phyloP scores from a whole-genome alignment of 2,113 vertebrate genomes.

The Apeltes quadracus region DNA sequence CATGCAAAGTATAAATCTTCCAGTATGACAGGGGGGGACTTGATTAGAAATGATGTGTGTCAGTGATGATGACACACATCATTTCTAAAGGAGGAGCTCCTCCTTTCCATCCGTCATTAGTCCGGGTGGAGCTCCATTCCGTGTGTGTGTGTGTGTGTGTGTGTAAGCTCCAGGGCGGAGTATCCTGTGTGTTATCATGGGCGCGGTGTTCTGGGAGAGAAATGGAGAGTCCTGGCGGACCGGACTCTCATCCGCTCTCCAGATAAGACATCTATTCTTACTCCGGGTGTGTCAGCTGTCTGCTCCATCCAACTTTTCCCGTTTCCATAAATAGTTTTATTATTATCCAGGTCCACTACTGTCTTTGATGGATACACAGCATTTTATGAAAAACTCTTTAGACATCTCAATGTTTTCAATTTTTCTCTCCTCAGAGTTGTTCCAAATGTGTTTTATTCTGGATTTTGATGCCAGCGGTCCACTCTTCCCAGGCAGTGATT shows the following conservation, averaged over 20 bases:
- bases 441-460: not conserved
- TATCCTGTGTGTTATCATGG: constrained; percentile 63
- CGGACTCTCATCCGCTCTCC: constrained; percentile 29
- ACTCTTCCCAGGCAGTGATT: not conserved
- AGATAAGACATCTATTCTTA: constrained; percentile 71
- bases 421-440: not conserved
- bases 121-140: constrained; percentile 39
- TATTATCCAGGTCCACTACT: constrained; percentile 39
- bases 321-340: not conserved
- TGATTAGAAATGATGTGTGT: constrained; percentile 37
- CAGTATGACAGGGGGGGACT: constrained; percentile 28
- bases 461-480: not conserved
- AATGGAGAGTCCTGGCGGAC: constrained; percentile 39
- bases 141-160: constrained; percentile 35
- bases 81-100: too few relatives aligned
- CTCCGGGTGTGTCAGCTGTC: constrained; percentile 49
- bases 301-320: constrained; percentile 32
- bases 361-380: constrained; percentile 3
- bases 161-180: constrained; percentile 54
- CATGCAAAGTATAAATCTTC: constrained; percentile 1
- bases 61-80: constrained; percentile 53
- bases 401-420: not conserved
- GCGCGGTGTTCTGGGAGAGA: constrained; percentile 44
- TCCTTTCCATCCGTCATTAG: constrained; percentile 39
- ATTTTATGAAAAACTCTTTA: not conserved